Evolutionary conservation across 2,888 invertebrate genomes (phyloP), one percentile per base, ranked within the genome.

Genomic region (Gortyna flavago): DNA sequence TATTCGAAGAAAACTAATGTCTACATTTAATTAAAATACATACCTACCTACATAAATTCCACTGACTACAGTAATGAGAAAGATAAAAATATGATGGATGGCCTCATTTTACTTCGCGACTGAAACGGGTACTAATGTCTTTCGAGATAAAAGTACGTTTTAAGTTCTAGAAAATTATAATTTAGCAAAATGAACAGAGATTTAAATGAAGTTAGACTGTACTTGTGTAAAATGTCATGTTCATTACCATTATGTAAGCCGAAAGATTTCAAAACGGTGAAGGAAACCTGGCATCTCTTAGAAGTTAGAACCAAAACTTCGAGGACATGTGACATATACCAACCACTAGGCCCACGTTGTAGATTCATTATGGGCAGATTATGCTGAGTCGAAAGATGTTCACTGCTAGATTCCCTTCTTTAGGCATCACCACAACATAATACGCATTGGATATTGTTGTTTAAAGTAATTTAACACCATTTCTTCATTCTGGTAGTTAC

Each of bases 81-180:
- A 78, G 85, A 87, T 87, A 87, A 81, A 85, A 87, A 76, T 75
- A 81, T 87, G 87, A 85, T 87, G 75, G 81, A 85, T 87, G 68
- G 59, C 48, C 66, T 78, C 73, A 75, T 77, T 85, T 77, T 77
- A 80, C 85, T 73, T 48, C 29, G 62, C 51, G 38, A 51, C 21
- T 66, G 72, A 51, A 59, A 72, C 67, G 41, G 25, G 35, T 67
- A 78, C 85, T 87, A 85, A 87, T 85, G 85, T 81, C 78, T 84
- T 85, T 76, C 1, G 48, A 87, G 85, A 85, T 87, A 85, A 85
- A 79, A 87, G 67, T 66, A 69, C 57, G 62, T 74, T 78, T 76
- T 21, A 74, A 85, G 48, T 79, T 9, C 21, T 13, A 71, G 75
- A 75, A 71, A 29, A 67, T 67, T 79, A 71, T 51, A 72, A 70